Evolutionary conservation across 1,140 invertebrate species (phyloP), one percentile per base, ranked within the genome.

Genomic region (Hylyphantes graminicola): DNA sequence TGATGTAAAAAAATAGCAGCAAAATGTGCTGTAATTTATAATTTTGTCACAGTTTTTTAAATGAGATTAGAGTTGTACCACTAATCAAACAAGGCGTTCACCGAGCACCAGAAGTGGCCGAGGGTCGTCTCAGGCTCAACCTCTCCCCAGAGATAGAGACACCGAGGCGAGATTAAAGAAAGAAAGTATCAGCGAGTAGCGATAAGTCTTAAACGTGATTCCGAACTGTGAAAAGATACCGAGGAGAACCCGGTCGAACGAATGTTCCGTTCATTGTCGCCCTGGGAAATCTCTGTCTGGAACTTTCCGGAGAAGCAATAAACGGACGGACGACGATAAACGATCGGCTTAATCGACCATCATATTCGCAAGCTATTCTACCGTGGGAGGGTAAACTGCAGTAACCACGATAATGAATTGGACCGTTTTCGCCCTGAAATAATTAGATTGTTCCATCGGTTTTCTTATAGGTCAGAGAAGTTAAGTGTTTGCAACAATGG

Each of bases 331-430:
- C 17, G 63, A 55, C 61, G 53, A 78, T 78, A 78, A 67, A 78
- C 63, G 76, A 67, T 78, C 51, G 3, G 12, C 55, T n/a, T 78
- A 78, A 78, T 78, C 63, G 76, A 54, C 76, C 48, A 67, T 78
- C 65, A 67, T 78, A 78, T 78, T 78, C 76, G 54, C n/a, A 15
- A 55, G 76, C n/a, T n/a, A 72, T n/a, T n/a, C n/a, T n/a, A n/a
- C n/a, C n/a, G n/a, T n/a, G n/a, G n/a, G n/a, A n/a, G n/a, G n/a
- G n/a, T n/a, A n/a, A n/a, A n/a, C n/a, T n/a, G n/a, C n/a, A n/a
- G n/a, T n/a, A n/a, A n/a, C n/a, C n/a, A n/a, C n/a, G n/a, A n/a
- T n/a, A n/a, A n/a, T n/a, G n/a, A n/a, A n/a, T n/a, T n/a, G n/a
- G n/a, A n/a, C n/a, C n/a, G n/a, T n/a, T n/a, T n/a, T n/a, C n/a